A percentile compares a stretch with the other conserved stretches of the same genome.
Conservation (phyloP, 2,888 invertebrate genomes). For the Eumerus sabulonum region DNA sequence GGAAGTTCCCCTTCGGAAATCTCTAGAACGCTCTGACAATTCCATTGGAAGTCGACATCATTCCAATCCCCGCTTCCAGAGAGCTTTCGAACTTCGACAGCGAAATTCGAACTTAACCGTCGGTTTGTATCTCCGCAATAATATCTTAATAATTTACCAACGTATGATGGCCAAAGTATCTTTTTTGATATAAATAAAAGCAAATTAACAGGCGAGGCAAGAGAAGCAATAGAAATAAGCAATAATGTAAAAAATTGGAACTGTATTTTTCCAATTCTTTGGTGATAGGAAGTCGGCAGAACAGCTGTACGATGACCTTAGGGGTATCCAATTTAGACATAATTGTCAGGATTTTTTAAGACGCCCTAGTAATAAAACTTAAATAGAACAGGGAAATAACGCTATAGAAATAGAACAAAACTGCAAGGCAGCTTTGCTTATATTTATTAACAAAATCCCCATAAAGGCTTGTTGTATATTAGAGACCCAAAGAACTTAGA, state of each 20-base stretch:
- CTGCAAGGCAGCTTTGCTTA: constrained; percentile 15
- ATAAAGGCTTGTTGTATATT: constrained; percentile 43
- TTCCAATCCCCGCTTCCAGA: too few species aligned
- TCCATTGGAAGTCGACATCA: too few species aligned
- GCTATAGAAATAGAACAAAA: constrained; percentile 6
- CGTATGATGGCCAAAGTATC: too few species aligned
- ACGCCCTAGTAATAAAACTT: background rate
- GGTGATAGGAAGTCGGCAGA: constrained; percentile 7
- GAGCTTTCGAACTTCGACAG: too few species aligned
- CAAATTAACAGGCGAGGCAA: background rate
- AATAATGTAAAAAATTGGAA: constrained; percentile 4
- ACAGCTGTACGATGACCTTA: constrained; percentile 18
- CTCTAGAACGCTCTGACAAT: too few species aligned
- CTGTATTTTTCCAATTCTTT: constrained; percentile 3
- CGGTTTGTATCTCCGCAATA: too few species aligned
- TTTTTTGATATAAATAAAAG: too few species aligned
- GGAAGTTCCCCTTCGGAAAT: too few species aligned
- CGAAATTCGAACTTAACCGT: too few species aligned
- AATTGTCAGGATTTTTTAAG: constrained; percentile 7
- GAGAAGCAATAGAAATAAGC: constrained; percentile 7
- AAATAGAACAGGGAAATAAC: too few species aligned
- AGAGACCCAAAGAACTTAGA: constrained; percentile 51
- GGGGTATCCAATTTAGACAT: constrained; percentile 12
- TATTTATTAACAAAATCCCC: constrained; percentile 47
- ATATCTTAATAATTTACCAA: too few species aligned